Evolutionary conservation across 2,888 invertebrate species (phyloP), one percentile per base, ranked within the genome.

Genomic region (Scrobipalpa atriplicella): DNA sequence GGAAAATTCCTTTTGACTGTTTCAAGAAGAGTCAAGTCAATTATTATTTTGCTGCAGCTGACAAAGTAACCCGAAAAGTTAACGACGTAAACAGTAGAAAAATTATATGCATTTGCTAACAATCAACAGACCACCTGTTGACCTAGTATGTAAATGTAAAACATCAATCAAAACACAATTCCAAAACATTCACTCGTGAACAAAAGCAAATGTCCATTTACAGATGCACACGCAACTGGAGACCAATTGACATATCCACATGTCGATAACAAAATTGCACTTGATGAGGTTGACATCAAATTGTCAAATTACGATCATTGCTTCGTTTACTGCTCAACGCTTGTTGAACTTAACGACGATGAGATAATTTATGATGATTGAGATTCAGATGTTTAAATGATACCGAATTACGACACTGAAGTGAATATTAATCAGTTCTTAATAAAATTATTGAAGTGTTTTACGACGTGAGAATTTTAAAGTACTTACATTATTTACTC

Each of bases 251-350:
- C 52, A 66, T 61, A 41, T 62, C 64, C 43, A 64, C 67, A 61
- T 60, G 62, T 66, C 67, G 70, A 75, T 73, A 73, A 74, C 70
- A 73, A 77, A 75, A 78, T 75, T 72, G 68, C 68, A 63, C 63
- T 61, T 39, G 16, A n/a, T 13, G 41, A 61, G 61, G 41, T 61
- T 19, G 54, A 19, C 21, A 54, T 54, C 47, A 47, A 38, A 13
- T 6, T 29, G 61, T 41, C 41, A 61, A 61, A 39, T 61, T 61
- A 41, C 19, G 41, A 41, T 19, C 16, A 19, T 61, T 61, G 18
- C 16, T 38, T 8, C 16, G 29, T 60, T 64, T 21, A 39, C 18
- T 51, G n/a, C 16, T 51, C 63, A 64, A 38, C 64, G 64, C 39
- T 64, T 39, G 54, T 64, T 60, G 60, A 39, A 18, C 18, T 60